A percentile compares a stretch with the other conserved stretches of the same genome.
These are phyloP conservation scores for Hydrotaea cyrtoneurina DNA, from an alignment of 2,888 invertebrate species.

Conservation along the genomic window DNA sequence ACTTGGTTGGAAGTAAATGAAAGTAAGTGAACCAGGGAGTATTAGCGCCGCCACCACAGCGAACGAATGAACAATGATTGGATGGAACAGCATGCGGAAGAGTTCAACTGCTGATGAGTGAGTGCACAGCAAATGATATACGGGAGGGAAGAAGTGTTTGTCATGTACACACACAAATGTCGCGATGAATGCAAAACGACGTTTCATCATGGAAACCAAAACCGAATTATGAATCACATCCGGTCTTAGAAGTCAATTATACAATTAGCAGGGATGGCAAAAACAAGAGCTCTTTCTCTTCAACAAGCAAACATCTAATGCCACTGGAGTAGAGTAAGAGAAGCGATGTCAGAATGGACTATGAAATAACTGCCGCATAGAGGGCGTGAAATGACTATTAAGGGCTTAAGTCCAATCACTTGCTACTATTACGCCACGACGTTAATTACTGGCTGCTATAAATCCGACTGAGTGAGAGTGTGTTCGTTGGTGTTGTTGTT, in stretches of 20 bases:
- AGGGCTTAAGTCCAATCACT: slow-evolving; percentile 56
- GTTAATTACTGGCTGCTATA: slow-evolving; percentile 3
- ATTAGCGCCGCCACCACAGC: slow-evolving; percentile 16
- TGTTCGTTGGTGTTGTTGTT: neutral
- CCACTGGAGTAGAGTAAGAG: neutral
- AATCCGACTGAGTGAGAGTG: neutral
- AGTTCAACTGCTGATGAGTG: slow-evolving; percentile 45
- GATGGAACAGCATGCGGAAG: slow-evolving; percentile 57
- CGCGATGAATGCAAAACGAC: slow-evolving; percentile 24
- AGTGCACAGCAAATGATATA: slow-evolving; percentile 38
- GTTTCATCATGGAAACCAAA: slow-evolving; percentile 44
- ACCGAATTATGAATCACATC: slow-evolving; percentile 64
- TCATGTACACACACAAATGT: slow-evolving; percentile 18
- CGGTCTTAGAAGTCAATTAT: slow-evolving; percentile 62
- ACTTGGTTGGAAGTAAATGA: neutral
- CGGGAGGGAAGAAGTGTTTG: slow-evolving; percentile 46
- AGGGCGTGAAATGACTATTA: slow-evolving; percentile 48
- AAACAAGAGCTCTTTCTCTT: no score
- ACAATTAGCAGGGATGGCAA: slow-evolving; percentile 15
- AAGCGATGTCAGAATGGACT: no score
- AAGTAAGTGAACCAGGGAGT: slow-evolving; percentile 30
- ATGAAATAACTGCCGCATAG: neutral
- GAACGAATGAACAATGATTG: slow-evolving; percentile 3
- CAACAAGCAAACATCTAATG: slow-evolving; percentile 38
- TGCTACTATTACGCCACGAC: neutral